Evolutionary conservation across 2,797 vertebrate genomes (phyloP).

Genomic region (Lutjanus campechanus): DNA sequence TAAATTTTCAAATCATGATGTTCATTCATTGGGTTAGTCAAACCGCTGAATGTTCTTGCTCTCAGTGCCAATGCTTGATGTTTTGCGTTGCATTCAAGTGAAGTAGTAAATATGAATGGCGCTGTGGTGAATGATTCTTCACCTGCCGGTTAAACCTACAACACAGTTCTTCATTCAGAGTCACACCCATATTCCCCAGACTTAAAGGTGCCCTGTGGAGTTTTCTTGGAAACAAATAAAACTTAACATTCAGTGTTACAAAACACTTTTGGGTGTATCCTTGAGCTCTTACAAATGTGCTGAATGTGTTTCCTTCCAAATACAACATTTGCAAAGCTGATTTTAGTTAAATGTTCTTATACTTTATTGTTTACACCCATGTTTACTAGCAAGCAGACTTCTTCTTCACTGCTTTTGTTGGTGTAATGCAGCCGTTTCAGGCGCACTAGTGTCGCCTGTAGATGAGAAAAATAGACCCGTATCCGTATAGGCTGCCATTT

Average conservation of each 20-base stretch:
- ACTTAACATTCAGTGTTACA: background rate
- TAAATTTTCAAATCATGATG: slow-evolving; percentile 45
- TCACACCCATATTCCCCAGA: background rate
- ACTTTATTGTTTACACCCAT: no score
- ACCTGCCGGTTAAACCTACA: background rate
- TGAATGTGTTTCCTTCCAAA: no score
- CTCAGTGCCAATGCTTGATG: slow-evolving; percentile 37
- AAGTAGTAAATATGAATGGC: slow-evolving; percentile 12
- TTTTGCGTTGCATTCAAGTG: slow-evolving; percentile 45
- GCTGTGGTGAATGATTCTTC: background rate
- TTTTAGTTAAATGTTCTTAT: no score
- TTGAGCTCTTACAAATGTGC: background rate
- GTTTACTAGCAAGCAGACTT: no score
- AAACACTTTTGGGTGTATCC: background rate
- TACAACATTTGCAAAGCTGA: no score
- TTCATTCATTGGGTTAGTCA: slow-evolving; percentile 49
- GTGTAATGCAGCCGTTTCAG: no score
- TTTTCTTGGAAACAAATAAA: background rate
- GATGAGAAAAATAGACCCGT: no score
- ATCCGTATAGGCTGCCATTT: no score
- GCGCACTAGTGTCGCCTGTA: no score
- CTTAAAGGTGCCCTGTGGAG: background rate
- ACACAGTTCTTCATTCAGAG: background rate
- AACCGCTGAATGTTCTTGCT: slow-evolving; percentile 56
- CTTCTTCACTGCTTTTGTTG: no score